A percentile compares a stretch with the other conserved stretches of the same genome.
These are phyloP conservation scores for Aurelia aurita DNA, from an alignment of 30 jellyfish, hydroid and myxozoan genomes.

Conservation along the genomic window DNA sequence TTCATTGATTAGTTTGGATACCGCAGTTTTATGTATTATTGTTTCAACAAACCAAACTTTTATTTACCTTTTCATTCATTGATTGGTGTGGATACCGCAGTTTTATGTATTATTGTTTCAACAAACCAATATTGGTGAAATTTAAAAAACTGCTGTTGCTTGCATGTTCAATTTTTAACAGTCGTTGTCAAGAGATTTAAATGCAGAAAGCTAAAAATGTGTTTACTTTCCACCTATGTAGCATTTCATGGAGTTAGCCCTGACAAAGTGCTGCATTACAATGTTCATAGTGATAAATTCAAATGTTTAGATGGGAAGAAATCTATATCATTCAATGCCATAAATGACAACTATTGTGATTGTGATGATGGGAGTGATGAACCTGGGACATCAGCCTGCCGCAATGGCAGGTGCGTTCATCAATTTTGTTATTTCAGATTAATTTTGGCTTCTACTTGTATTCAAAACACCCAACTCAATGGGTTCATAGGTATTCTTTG, in stretches of 20 bases:
- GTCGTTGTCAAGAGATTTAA: no score
- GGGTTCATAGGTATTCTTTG: background rate
- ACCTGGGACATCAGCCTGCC: constrained; percentile 94
- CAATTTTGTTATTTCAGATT: background rate
- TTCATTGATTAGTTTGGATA: no score
- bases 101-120: no score
- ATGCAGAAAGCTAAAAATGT: background rate
- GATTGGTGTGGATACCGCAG: no score
- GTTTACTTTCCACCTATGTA: constrained; percentile 2
- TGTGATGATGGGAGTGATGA: constrained; percentile 94
- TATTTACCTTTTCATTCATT: no score
- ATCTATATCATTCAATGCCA: background rate
- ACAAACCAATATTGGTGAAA: no score
- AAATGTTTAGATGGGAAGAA: constrained; percentile 40
- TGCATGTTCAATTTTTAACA: no score
- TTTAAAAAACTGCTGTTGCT: no score
- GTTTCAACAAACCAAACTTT: no score
- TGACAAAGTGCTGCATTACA: constrained; percentile 11
- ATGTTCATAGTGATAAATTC: background rate
- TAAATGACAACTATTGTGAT: constrained; percentile 90
- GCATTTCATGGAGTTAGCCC: constrained; percentile 44
- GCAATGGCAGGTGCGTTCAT: constrained; percentile 70
- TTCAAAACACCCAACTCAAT: background rate
- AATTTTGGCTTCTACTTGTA: background rate
- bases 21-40: no score